These are phyloP conservation scores for Morone chrysops DNA, from an alignment of 2,113 vertebrate species.

Conservation along the genomic window DNA sequence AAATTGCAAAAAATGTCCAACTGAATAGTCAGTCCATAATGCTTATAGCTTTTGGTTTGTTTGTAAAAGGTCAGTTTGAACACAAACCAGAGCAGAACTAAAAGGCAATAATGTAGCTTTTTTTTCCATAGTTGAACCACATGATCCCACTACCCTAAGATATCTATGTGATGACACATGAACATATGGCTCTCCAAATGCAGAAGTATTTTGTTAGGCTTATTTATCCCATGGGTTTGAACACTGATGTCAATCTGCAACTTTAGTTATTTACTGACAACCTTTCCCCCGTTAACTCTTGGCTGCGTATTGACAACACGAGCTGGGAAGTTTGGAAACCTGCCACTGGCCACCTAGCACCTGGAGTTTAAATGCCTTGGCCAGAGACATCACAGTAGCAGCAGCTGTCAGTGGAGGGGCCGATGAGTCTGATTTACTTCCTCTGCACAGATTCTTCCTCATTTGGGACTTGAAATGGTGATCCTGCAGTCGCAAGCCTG, in stretches of 20 bases:
- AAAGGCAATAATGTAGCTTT: background rate
- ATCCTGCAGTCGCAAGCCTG: slow-evolving; percentile 35
- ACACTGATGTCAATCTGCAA: slow-evolving; percentile 31
- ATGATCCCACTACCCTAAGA: background rate
- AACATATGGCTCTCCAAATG: slow-evolving; percentile 1
- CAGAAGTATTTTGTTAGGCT: slow-evolving; percentile 11
- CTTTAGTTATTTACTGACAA: slow-evolving; percentile 24
- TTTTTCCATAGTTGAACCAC: background rate
- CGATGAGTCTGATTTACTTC: slow-evolving; percentile 59
- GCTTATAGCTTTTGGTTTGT: background rate
- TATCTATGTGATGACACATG: slow-evolving; percentile 24
- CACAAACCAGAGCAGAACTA: background rate
- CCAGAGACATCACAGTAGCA: slow-evolving; percentile 49
- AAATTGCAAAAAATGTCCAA: background rate
- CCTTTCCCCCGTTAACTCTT: background rate
- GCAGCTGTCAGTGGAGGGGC: slow-evolving; percentile 54
- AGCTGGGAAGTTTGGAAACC: slow-evolving; percentile 37
- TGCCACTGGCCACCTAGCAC: slow-evolving; percentile 46
- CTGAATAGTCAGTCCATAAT: background rate
- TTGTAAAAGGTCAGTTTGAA: background rate
- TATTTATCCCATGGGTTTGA: slow-evolving; percentile 16
- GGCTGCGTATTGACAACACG: background rate
- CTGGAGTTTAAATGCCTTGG: slow-evolving; percentile 39
- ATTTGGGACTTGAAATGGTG: slow-evolving; percentile 42
- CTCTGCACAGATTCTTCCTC: slow-evolving; percentile 28